Evolutionary conservation across 2,797 vertebrate genomes (phyloP), one percentile per base, ranked within the genome.

Genomic region (Rhinella marina): DNA sequence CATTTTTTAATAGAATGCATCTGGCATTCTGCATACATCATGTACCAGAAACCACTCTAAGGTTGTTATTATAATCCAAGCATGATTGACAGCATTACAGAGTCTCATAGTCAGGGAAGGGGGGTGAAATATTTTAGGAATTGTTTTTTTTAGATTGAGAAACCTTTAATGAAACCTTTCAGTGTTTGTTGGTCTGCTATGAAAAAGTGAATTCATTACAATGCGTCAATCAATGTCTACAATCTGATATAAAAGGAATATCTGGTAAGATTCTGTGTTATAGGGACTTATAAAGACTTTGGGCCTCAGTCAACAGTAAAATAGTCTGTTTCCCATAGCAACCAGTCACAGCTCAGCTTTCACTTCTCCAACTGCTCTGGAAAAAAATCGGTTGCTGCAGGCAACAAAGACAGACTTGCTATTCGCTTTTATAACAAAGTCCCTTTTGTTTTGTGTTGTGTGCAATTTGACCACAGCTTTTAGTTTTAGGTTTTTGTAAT

Each of bases 111-210:
- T 84, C 52, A 29, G 66, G 10, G 5, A 41, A 41, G 41, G 72
- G 61, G 13, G 9, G 27, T 77, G 19, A 73, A 64, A 32, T 12
- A 73, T 84, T 80, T 84, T 80, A 72, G 70, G 59, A 73, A 62
- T 82, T 27, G 52, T 62, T 41, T 82, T 82, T 87, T 78, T 32
- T 81, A 59, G 61, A 64, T 54, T 73, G 66, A 50, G 57, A 81
- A 81, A 72, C 41, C 41, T 72, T 80, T 86, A 81, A 86, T 80
- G 41, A 86, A 86, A 86, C 77, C n/a, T 68, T 86, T 27, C 27
- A 70, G 5, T 23, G 29, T 16, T 78, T 48, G 84, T 66, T 21
- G 75, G 25, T 86, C 68, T 78, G 57, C 21, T 59, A 64, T 78
- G 21, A 62, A 72, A 72, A 68, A 68, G 66, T 29, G 19, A 68